phyloP scores from a whole-genome alignment of 1,140 invertebrate species.

The Leptinotarsa lineolata region DNA sequence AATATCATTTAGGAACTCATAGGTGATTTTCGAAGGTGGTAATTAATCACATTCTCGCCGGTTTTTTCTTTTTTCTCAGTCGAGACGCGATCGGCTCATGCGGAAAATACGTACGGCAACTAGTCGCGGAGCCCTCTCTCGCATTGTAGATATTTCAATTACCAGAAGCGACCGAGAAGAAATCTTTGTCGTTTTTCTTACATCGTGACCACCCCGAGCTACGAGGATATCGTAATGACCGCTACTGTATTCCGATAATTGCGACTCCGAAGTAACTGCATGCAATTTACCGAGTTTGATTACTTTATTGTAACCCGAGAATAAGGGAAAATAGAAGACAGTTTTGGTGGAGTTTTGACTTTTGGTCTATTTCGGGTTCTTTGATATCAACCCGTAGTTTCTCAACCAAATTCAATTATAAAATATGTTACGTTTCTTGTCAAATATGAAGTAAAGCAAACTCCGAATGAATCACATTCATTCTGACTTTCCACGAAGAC shows the following conservation, averaged over 20 bases:
- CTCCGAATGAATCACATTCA: no score
- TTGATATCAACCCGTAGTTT: no score
- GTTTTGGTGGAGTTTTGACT: no score
- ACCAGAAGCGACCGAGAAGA: background rate
- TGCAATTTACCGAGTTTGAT: no score
- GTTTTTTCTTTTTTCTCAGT: slow-evolving; percentile 2
- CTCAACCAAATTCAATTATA: no score
- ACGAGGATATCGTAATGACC: background rate
- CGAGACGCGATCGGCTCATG: background rate
- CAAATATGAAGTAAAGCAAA: no score
- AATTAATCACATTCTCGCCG: slow-evolving; percentile 39
- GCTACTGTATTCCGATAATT: background rate
- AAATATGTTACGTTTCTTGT: no score
- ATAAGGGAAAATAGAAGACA: no score
- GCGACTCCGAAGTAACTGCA: no score
- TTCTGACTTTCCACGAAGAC: no score
- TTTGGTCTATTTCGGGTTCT: no score
- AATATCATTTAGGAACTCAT: slow-evolving; percentile 43
- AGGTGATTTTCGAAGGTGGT: slow-evolving; percentile 38
- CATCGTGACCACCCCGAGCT: background rate
- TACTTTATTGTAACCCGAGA: no score
- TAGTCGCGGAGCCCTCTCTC: background rate
- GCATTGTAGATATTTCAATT: slow-evolving; percentile 12
- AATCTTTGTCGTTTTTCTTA: background rate
- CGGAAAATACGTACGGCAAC: background rate